Conservation (phyloP, 37 sponge, comb jelly and placozoan genomes). For the Oscarella lobularis region DNA sequence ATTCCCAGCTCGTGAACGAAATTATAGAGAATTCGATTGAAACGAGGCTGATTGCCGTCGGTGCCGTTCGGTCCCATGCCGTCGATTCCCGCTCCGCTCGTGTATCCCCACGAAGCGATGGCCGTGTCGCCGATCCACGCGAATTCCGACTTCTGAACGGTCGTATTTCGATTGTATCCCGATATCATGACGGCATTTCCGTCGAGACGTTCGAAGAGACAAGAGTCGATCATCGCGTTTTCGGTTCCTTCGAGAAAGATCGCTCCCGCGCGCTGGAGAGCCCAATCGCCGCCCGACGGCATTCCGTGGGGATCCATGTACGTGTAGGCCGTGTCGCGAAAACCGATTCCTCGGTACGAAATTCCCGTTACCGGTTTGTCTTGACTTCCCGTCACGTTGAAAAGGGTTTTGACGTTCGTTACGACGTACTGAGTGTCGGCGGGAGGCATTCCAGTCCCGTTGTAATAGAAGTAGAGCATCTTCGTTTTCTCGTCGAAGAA, state of each 20-base stretch:
- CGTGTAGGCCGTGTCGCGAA: constrained; percentile 22
- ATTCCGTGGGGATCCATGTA: constrained; percentile 27
- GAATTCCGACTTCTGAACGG: constrained; percentile 16
- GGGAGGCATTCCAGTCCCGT: constrained; percentile 17
- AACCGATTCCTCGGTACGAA: constrained; percentile 10
- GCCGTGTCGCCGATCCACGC: constrained; percentile 28
- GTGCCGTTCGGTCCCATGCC: constrained; percentile 9
- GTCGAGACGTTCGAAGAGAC: neutral
- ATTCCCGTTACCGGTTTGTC: constrained; percentile 11
- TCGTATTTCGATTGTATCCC: neutral
- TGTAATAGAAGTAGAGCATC: constrained; percentile 19
- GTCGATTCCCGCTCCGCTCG: constrained; percentile 8
- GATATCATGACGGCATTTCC: constrained; percentile 6
- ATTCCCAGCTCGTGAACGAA: constrained; percentile 5
- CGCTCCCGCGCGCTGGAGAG: neutral
- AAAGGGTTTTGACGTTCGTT: constrained; percentile 9
- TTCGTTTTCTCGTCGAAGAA: constrained; percentile 17
- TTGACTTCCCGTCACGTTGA: constrained; percentile 19
- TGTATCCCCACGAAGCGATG: constrained; percentile 15
- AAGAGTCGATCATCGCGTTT: neutral
- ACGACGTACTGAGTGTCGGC: constrained; percentile 15
- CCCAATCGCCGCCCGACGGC: constrained; percentile 21
- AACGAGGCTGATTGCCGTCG: constrained; percentile 9
- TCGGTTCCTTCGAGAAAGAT: constrained; percentile 5
- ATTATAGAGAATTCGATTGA: neutral